Evolutionary conservation across 2,113 vertebrate genomes (phyloP).

Genomic region (Dryoscopus gambensis): DNA sequence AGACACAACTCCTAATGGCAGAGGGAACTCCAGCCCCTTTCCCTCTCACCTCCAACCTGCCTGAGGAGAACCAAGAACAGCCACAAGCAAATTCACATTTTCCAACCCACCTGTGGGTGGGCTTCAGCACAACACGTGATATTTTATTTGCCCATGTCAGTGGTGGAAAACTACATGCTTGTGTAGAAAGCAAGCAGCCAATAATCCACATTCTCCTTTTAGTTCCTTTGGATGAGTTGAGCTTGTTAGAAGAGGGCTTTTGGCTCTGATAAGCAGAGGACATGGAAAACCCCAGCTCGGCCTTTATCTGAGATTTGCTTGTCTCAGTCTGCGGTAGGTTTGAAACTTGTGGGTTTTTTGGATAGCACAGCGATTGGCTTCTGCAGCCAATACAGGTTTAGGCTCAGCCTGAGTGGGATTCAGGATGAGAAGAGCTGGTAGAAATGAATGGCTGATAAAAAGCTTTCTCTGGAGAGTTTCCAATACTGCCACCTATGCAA

Average conservation of each 20-base stretch:
- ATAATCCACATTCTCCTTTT: background rate
- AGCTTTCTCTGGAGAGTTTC: constrained; percentile 25
- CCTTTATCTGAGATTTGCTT: background rate
- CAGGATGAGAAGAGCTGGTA: background rate
- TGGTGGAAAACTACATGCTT: background rate
- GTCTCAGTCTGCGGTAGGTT: background rate
- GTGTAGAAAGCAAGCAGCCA: background rate
- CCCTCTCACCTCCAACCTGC: background rate
- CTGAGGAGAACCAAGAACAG: background rate
- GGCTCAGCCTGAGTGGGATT: background rate
- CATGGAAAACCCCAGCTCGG: background rate
- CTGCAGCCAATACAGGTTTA: background rate
- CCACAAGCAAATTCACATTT: background rate
- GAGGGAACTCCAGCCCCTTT: background rate
- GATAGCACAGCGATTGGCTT: background rate
- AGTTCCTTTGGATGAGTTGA: background rate
- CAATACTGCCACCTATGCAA: constrained; percentile 48
- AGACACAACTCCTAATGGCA: background rate
- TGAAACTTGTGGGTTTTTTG: background rate
- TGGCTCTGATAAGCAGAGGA: background rate
- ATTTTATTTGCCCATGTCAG: background rate
- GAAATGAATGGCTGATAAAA: constrained; percentile 15
- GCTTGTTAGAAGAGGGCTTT: background rate
- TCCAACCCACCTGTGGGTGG: background rate
- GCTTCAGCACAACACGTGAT: background rate